Base-by-base conservation (phyloP, 2,888 invertebrate species). In the Pandemis cinnamomeana region DNA sequence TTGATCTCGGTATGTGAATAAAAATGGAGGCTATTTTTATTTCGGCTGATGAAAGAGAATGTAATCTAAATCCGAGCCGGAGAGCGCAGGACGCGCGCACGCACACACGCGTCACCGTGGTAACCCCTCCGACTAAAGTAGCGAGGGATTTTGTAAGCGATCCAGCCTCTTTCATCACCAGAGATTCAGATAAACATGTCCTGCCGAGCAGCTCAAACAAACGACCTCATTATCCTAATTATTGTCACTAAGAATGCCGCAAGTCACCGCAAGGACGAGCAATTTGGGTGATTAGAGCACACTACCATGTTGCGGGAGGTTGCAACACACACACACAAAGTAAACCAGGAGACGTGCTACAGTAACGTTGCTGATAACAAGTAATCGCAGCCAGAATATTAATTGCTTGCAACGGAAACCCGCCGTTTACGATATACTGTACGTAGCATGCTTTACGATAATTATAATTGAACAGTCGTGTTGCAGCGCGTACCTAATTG, bases 391-490 rank as follows among this genome's bases (percentile, higher is more conserved):
- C 11, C 1, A 11, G 10, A 53, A 11, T 15, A n/a, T 11, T 53
- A n/a, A 15, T 53, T 53, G 53, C 15, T n/a, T 15, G 53, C 53
- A 53, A 53, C 53, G 15, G 53, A 53, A 53, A n/a, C 53, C 53
- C n/a, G 15, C n/a, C 7, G 53, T 48, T 48, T 11, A 44, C 27
- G 4, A 36, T 36, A 36, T 36, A 36, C 27, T 2, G n/a, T n/a
- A 20, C 20, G n/a, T 27, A 36, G 27, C 27, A 36, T 36, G 27
- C 27, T 36, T 48, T 48, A 48, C 11, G 48, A 11, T 48, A 48
- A 48, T 48, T 10, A 11, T 11, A 48, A 48, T 20, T 55, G 20
- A 20, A 20, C 20, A 55, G 8, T 15, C 53, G 53, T 44, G 44
- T 53, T 55, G 15, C 20, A 20, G 7, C 55, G 20, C 20, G 11